These are phyloP conservation scores for Heliconius ismenius DNA, from an alignment of 2,888 invertebrate genomes.

Conservation along the genomic window DNA sequence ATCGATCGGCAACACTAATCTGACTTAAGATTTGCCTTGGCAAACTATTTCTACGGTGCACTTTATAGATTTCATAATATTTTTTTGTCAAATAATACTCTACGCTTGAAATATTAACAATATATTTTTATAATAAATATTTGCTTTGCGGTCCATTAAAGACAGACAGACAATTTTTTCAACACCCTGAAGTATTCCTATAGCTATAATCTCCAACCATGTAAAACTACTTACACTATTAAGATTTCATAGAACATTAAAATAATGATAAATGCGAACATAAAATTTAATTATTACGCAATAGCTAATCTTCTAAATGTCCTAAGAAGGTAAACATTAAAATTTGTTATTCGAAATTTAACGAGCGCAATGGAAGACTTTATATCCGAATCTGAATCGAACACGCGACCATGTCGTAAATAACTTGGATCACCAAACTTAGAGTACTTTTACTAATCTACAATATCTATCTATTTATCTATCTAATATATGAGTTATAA, in stretches of 20 bases:
- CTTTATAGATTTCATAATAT: too few species aligned
- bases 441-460: neutral
- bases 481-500: neutral
- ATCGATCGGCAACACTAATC: too few species aligned
- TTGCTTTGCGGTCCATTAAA: too few species aligned
- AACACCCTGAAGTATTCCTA: neutral
- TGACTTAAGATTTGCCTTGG: too few species aligned
- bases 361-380: conserved; percentile 26
- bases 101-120: too few species aligned
- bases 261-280: neutral
- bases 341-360: conserved; percentile 34
- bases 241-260: neutral
- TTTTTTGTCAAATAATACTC: too few species aligned
- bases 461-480: neutral
- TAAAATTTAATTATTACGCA: conserved; percentile 7
- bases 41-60: too few species aligned
- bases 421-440: conserved; percentile 2
- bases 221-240: neutral
- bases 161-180: too few species aligned
- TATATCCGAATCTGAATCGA: conserved; percentile 21
- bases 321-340: conserved; percentile 9
- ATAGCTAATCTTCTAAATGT: conserved; percentile 24
- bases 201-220: neutral
- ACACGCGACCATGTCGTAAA: conserved; percentile 13
- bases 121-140: too few species aligned